Base-by-base conservation (phyloP, 1,140 invertebrate species). In the Tetragnatha versicolor region DNA sequence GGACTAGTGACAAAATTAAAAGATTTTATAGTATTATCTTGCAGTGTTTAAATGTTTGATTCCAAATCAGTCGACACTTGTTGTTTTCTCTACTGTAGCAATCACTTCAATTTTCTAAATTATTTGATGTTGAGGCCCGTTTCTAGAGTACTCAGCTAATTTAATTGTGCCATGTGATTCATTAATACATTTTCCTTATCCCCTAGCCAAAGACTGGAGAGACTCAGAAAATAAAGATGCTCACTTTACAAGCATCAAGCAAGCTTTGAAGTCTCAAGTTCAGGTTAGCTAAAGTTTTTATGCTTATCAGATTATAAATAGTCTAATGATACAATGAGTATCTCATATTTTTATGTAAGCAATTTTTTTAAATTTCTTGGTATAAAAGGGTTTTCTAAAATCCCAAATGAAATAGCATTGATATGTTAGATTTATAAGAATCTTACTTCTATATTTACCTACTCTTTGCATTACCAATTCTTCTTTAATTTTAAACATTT, bases 201-300 rank as follows among this genome's bases (percentile, higher is more conserved):
- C 22, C 22, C 45, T 65, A 4, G 17, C 49, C 49, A 9, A 14
- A 63, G 60, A 22, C 6, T 0, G n/a, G 5, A 5, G 2, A 39
- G 45, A 68, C 10, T 49, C 27, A 29, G 31, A 49, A 47, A 12
- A n/a, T 17, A 17, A n/a, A 3, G 65, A 68, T 68, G 20, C n/a
- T 20, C 65, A 68, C 51, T 33, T 68, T 31, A 10, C 42, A 47
- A 51, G 20, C 7, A 68, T 68, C 25, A 68, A 68, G 20, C 17
- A 68, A 49, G 45, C 25, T 33, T 20, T 68, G 25, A 47, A 68
- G 31, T 49, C 65, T 10, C 65, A 68, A 3, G 51, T 68, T 68
- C 25, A 68, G 45, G 65, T 68, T 33, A 35, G 45, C 51, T 17
- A 31, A 17, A 6, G 3, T 60, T 33, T 10, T 29, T 33, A 6